Conservation (phyloP, 2,888 invertebrate species). For the Protonemura montana region DNA sequence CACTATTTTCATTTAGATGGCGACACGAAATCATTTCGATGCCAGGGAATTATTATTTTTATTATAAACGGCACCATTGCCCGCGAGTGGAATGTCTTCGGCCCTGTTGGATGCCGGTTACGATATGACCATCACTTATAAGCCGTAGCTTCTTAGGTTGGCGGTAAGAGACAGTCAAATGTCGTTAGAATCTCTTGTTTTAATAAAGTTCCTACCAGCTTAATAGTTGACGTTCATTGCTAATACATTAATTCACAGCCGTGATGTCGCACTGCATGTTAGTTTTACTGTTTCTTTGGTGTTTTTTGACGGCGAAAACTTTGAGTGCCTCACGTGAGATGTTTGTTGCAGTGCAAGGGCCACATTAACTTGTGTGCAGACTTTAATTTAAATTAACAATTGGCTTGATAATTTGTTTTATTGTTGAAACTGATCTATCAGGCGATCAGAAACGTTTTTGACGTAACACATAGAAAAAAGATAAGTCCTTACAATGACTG, state of each 20-base stretch:
- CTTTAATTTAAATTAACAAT: too few species aligned
- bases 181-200: not conserved
- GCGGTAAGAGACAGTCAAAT: not conserved
- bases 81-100: not conserved
- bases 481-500: too few species aligned
- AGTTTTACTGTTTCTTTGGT: not conserved
- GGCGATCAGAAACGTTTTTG: too few species aligned
- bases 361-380: too few species aligned
- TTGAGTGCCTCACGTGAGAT: too few species aligned
- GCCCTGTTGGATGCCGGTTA: not conserved
- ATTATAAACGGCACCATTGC: not conserved
- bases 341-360: too few species aligned
- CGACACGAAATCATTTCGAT: slow-evolving; percentile 4
- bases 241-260: not conserved
- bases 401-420: too few species aligned
- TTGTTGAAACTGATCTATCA: too few species aligned
- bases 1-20: not conserved
- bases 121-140: too few species aligned
- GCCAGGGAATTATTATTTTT: not conserved
- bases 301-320: too few species aligned
- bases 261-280: not conserved
- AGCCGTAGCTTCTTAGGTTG: too few species aligned
- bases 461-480: too few species aligned
- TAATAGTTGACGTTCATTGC: not conserved
- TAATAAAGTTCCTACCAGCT: not conserved